A percentile compares a stretch with the other conserved stretches of the same genome.
phyloP scores from a whole-genome alignment of 64 coral and sea anemone genomes.

The Montipora capricornis region DNA sequence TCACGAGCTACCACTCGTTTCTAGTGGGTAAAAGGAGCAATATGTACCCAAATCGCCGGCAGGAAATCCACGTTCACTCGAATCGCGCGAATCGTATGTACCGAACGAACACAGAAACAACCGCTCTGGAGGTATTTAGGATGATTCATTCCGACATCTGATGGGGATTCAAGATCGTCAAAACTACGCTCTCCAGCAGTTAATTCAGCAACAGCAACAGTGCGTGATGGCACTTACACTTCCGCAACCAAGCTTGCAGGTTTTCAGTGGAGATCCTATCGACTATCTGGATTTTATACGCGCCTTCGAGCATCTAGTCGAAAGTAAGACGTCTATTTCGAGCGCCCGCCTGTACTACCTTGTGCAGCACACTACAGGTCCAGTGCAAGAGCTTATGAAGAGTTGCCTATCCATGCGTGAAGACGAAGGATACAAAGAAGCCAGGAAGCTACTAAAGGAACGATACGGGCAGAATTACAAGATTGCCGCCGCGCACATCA shows the following conservation, averaged over 20 bases:
- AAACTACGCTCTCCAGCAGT: slow-evolving; percentile 26
- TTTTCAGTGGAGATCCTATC: slow-evolving; percentile 50
- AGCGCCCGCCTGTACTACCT: slow-evolving; percentile 71
- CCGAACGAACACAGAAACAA: background rate
- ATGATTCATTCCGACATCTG: slow-evolving; percentile 12
- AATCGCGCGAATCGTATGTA: background rate
- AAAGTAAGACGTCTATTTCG: slow-evolving; percentile 54
- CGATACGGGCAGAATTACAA: slow-evolving; percentile 62
- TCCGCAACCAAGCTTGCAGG: slow-evolving; percentile 44
- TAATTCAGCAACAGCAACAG: slow-evolving; percentile 36
- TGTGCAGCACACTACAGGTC: slow-evolving; percentile 67
- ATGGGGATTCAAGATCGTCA: slow-evolving; percentile 21
- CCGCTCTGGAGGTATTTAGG: background rate
- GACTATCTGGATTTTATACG: slow-evolving; percentile 59
- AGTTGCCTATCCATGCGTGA: slow-evolving; percentile 62
- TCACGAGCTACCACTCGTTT: background rate
- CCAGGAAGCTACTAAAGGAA: slow-evolving; percentile 49
- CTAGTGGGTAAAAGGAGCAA: background rate
- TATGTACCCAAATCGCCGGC: background rate
- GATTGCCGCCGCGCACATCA: slow-evolving; percentile 46
- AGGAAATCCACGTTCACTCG: background rate
- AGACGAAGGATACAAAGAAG: slow-evolving; percentile 57
- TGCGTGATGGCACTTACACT: slow-evolving; percentile 9
- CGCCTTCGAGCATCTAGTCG: slow-evolving; percentile 62
- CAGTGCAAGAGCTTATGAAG: slow-evolving; percentile 62